Conservation (phyloP, 2,113 vertebrate species). For the Nasalis larvatus region DNA sequence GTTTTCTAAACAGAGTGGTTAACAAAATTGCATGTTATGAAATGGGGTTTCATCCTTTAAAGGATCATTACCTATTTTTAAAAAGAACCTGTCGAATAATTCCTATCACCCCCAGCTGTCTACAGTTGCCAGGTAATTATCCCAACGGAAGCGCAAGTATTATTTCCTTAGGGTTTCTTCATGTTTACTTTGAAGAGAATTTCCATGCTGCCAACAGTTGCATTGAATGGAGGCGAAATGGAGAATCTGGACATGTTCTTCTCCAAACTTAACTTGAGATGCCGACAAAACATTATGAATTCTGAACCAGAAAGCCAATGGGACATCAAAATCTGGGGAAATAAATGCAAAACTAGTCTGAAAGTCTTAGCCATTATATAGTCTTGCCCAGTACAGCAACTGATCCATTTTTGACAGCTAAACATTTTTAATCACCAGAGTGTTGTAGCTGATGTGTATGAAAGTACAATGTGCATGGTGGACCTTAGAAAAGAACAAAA, state of each 20-base stretch:
- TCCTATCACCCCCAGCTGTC: conserved; percentile 9
- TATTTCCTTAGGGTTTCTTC: background rate
- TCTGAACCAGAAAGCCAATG: background rate
- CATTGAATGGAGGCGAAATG: conserved; percentile 12
- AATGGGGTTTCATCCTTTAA: conserved; percentile 60
- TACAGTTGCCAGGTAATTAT: conserved; percentile 31
- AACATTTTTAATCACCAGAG: background rate
- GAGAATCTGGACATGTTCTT: background rate
- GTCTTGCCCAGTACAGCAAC: background rate
- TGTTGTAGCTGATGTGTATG: background rate
- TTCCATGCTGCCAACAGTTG: background rate
- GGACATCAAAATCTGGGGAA: background rate
- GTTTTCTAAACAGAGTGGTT: conserved; percentile 76
- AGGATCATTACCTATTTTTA: conserved; percentile 72
- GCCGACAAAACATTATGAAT: background rate
- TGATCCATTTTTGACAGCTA: background rate
- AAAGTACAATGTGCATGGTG: background rate
- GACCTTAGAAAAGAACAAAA: background rate
- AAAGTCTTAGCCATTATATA: background rate
- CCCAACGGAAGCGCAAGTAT: background rate
- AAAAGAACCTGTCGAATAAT: conserved; percentile 73
- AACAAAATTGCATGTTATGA: conserved; percentile 77
- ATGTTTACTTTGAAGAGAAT: background rate
- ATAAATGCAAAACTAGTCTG: background rate
- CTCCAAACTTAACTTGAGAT: conserved; percentile 15